phyloP scores from a whole-genome alignment of 2,888 invertebrate genomes.

The Argyresthia goedartella region DNA sequence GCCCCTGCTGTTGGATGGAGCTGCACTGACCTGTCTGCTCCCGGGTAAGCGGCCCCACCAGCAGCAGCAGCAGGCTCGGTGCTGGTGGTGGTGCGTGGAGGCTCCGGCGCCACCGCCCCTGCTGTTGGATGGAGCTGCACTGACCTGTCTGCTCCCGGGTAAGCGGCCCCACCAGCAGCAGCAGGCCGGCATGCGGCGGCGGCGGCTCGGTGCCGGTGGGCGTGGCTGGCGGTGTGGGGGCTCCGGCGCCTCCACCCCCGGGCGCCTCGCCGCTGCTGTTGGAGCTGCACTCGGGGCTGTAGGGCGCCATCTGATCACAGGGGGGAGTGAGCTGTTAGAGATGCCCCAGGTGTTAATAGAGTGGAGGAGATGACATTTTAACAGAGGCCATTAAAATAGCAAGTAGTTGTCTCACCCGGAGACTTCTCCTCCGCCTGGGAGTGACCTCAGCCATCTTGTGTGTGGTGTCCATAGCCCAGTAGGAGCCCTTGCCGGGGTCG shows the following conservation, averaged over 20 bases:
- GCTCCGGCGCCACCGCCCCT: no score
- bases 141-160: no score
- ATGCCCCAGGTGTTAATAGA: background rate
- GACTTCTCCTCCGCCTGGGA: conserved; percentile 58
- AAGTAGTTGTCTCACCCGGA: conserved; percentile 53
- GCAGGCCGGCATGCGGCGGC: no score
- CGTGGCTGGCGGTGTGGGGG: conserved; percentile 49
- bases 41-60: no score
- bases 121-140: no score
- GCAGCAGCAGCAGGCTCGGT: no score
- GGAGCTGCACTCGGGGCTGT: conserved; percentile 70
- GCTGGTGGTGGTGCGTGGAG: no score
- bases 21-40: no score
- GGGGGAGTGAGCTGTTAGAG: background rate
- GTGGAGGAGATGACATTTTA: no score
- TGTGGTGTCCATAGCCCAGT: conserved; percentile 73
- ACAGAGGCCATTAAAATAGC: no score
- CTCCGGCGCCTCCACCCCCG: conserved; percentile 19
- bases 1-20: no score
- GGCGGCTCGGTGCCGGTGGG: conserved; percentile 28
- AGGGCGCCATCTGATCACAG: conserved; percentile 69
- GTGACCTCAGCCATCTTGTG: conserved; percentile 68
- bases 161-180: no score
- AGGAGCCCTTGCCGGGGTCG: conserved; percentile 79
- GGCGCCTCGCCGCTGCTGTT: conserved; percentile 50